Conservation (phyloP, 2,113 vertebrate species). For the Microtus pennsylvanicus region DNA sequence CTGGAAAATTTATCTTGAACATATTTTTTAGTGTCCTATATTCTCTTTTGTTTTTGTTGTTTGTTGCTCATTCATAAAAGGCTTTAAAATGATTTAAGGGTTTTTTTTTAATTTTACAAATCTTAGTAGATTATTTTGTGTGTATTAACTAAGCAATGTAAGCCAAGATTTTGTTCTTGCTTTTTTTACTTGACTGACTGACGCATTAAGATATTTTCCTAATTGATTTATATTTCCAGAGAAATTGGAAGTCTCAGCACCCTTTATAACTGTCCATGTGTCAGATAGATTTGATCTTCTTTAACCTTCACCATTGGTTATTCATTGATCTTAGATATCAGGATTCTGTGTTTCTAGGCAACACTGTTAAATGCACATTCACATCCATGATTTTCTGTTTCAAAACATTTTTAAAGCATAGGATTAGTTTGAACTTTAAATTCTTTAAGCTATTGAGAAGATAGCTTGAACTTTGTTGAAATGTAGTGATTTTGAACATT, state of each 20-base stretch:
- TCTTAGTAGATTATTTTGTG: background rate
- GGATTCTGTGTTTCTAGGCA: conserved; percentile 74
- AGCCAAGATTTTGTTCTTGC: background rate
- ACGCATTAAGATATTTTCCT: conserved; percentile 65
- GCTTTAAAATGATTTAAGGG: background rate
- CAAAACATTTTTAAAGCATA: conserved; percentile 71
- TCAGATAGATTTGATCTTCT: conserved; percentile 83
- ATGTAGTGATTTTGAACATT: conserved; percentile 44
- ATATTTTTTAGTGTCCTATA: background rate
- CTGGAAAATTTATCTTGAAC: background rate
- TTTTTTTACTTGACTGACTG: conserved; percentile 68
- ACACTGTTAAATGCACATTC: background rate
- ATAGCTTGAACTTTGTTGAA: conserved; percentile 43
- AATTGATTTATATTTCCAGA: conserved; percentile 68
- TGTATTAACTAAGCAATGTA: background rate
- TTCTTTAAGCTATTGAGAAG: conserved; percentile 48
- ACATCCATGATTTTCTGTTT: too few relatives aligned
- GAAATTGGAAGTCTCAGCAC: conserved; percentile 72
- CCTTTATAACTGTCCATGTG: conserved; percentile 67
- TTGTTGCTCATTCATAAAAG: background rate
- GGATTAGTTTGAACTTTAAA: conserved; percentile 77
- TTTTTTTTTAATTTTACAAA: background rate
- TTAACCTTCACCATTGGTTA: conserved; percentile 77
- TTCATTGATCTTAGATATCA: conserved; percentile 85
- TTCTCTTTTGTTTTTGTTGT: background rate